Base-by-base conservation (phyloP, 2,888 invertebrate genomes). In the Tiliacea citrago region DNA sequence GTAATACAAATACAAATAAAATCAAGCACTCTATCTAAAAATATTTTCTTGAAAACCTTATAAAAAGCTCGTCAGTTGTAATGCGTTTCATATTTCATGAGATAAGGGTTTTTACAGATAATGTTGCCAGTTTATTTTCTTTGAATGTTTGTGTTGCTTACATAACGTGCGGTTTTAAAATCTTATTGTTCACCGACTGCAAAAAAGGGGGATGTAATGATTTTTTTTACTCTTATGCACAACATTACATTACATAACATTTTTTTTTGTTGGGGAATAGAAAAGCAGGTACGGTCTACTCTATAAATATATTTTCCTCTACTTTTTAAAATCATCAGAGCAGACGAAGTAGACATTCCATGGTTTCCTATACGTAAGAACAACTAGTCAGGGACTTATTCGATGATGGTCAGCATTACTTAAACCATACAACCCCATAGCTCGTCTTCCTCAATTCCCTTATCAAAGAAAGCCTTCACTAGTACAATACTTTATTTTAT, bases 61-160 rank as follows among this genome's bases (percentile, higher is more conserved):
- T 47, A 39, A 51, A 51, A 71, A 68, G 13, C 65, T 60, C 45
- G 24, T 45, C 49, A 45, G 29, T 51, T 60, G 53, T 18, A 62
- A 63, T 35, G 45, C 21, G 42, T n/a, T 63, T 60, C 55, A 65
- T 80, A 65, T 81, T 81, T 76, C 55, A 80, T 51, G 58, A 53
- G 35, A 24, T 29, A 29, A 67, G 6, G 51, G 8, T 58, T 42
- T 42, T 16, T 49, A 57, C 47, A 16, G 62, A 57, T 7, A 53
- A 60, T 35, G 57, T 51, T 51, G 29, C 0, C 39, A 68, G 53
- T 57, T 55, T 62, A 1, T 45, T 68, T 61, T 57, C 10, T 49
- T 47, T 49, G 42, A 62, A 57, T 47, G 29, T 39, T 68, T n/a
- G 9, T n/a, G 16, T 13, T 60, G 21, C n/a, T 29, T 51, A 16